Base-by-base conservation (phyloP, 2,888 invertebrate genomes). In the Drosophila lacicola region DNA sequence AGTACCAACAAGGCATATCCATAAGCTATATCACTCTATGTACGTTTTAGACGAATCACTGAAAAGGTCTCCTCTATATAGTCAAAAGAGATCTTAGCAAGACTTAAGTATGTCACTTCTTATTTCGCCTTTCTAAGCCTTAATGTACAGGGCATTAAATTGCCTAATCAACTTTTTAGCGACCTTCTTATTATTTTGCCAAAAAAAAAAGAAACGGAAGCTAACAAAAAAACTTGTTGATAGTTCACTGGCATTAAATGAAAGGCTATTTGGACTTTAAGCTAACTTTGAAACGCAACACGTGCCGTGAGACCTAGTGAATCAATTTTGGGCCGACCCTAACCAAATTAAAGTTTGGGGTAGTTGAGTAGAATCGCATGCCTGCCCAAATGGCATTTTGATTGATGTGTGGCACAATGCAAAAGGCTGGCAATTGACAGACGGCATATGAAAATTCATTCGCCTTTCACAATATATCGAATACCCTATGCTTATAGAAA, bases 201-300 rank as follows among this genome's bases (percentile, higher is more conserved):
- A 9, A 57, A 58, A 54, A 37, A 42, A 41, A 53, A 53, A 50
- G 37, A 21, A 37, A 19, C 56, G 45, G 39, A 19, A 36, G 8
- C 37, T 58, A 29, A 55, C 34, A 29, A 29, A 29, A 51, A 49
- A 70, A 84, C 82, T 84, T 87, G 85, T 87, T 88, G 87, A 82
- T 86, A 75, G 77, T 74, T 70, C 39, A 37, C 55, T 49, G 61
- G 61, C 63, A 69, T 44, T 25, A 61, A 51, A 67, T 49, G 34
- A 25, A 17, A 33, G 47, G 21, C 19, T 41, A 54, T 45, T 50
- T 33, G 62, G 68, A 39, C 65, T 72, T 72, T 42, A 67, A 82
- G 70, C 42, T 37, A 69, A 73, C 73, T 87, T 84, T 67, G 70
- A 84, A 87, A 74, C 65, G 82, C 84, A 84, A 81, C 89, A 89